Conservation (phyloP, 1,140 invertebrate genomes). For the Eulimnadia texana region DNA sequence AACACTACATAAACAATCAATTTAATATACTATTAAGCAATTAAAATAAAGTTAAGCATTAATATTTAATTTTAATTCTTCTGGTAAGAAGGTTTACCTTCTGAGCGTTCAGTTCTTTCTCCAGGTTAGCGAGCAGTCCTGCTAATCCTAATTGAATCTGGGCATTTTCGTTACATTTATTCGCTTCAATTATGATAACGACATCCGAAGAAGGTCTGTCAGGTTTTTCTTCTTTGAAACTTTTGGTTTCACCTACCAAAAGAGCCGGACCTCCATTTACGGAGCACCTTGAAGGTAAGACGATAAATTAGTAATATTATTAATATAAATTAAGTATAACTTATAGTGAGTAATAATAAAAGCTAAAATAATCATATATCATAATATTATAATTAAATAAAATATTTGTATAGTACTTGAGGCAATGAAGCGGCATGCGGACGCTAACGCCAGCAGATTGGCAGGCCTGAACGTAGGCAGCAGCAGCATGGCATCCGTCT, state of each 20-base stretch:
- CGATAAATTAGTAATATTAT: too few species aligned
- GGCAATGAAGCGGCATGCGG: conserved; percentile 59
- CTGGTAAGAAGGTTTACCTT: conserved; percentile 28
- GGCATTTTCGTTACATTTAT: conserved; percentile 56
- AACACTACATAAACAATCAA: background rate
- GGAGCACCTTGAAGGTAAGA: conserved; percentile 20
- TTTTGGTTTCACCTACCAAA: conserved; percentile 45
- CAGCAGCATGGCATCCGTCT: conserved; percentile 52
- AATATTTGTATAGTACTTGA: conserved; percentile 49
- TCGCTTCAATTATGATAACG: conserved; percentile 76
- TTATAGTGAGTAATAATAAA: conserved; percentile 3
- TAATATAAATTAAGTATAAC: too few species aligned
- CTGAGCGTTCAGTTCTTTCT: conserved; percentile 45
- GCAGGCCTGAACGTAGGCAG: conserved; percentile 64
- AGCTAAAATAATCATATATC: background rate
- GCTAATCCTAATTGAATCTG: conserved; percentile 44
- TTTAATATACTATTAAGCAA: conserved; percentile 16
- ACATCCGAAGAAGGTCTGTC: conserved; percentile 57
- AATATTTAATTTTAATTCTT: conserved; percentile 8
- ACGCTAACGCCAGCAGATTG: conserved; percentile 51
- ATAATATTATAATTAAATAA: too few species aligned
- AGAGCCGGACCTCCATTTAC: conserved; percentile 41
- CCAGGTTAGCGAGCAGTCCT: conserved; percentile 45
- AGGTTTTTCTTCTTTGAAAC: conserved; percentile 21
- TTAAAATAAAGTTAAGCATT: conserved; percentile 9